phyloP scores from a whole-genome alignment of 2,888 invertebrate species.

The Pristionchus arcanus region DNA sequence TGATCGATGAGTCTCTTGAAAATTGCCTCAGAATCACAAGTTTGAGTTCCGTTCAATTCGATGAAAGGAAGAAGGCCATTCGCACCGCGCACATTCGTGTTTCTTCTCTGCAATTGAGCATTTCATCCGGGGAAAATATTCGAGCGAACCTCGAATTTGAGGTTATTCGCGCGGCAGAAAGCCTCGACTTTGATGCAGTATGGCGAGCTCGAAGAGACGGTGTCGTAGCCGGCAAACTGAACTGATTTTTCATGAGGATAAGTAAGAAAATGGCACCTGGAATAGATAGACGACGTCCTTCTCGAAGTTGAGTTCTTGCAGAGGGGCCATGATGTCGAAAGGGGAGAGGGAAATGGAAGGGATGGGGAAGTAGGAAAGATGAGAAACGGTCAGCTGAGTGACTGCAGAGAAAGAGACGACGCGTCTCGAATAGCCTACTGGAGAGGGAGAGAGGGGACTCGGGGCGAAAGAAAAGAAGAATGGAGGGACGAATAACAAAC shows the following conservation, averaged over 20 bases:
- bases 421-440: background rate
- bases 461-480: background rate
- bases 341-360: background rate
- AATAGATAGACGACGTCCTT: conserved; percentile 39
- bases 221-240: background rate
- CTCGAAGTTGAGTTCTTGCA: background rate
- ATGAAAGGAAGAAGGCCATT: conserved; percentile 48
- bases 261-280: background rate
- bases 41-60: conserved; percentile 48
- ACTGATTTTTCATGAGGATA: background rate
- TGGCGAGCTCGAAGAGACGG: background rate
- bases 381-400: background rate
- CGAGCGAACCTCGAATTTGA: conserved; percentile 5
- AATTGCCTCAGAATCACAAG: conserved; percentile 16
- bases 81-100: conserved; percentile 27
- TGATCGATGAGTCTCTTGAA: conserved; percentile 4
- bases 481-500: background rate
- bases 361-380: background rate
- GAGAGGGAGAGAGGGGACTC: background rate
- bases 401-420: background rate
- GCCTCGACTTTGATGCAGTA: conserved; percentile 37
- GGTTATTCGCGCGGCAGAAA: background rate
- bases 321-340: background rate
- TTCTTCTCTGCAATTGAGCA: background rate
- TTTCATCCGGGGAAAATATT: background rate